Conservation (phyloP, 2,888 invertebrate genomes). For the Yponomeuta malinellus region DNA sequence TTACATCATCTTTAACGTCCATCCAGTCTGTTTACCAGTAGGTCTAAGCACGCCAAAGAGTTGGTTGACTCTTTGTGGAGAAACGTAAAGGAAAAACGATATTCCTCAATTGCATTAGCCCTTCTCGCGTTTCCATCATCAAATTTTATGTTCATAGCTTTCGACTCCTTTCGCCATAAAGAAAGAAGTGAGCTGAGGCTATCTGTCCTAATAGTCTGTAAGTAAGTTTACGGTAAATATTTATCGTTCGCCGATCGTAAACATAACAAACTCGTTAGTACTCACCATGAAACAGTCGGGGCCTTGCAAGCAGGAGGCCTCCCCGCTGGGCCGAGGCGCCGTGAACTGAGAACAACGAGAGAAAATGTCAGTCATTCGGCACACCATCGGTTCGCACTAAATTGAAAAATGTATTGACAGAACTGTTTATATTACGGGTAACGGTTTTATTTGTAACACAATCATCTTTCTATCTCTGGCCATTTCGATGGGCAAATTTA, state of each 20-base stretch:
- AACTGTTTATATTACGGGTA: background rate
- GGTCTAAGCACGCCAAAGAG: background rate
- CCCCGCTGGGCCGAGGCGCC: constrained; percentile 77
- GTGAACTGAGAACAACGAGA: constrained; percentile 78
- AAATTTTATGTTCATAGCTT: constrained; percentile 20
- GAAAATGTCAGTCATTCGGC: constrained; percentile 38
- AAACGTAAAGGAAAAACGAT: background rate
- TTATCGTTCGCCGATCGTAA: constrained; percentile 23
- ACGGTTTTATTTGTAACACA: background rate
- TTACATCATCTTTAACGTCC: constrained; percentile 14
- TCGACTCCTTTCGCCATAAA: constrained; percentile 28
- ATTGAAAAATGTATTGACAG: constrained; percentile 6
- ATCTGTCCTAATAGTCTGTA: constrained; percentile 19
- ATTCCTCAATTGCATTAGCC: background rate
- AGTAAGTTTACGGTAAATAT: constrained; percentile 26
- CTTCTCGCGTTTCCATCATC: constrained; percentile 2
- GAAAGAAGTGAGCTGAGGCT: constrained; percentile 21
- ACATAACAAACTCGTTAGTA: constrained; percentile 30
- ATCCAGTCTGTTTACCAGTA: constrained; percentile 10
- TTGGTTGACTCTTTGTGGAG: background rate
- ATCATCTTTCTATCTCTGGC: background rate
- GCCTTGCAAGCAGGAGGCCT: constrained; percentile 81
- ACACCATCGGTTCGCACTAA: constrained; percentile 2
- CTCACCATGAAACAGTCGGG: constrained; percentile 84
- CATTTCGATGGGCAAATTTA: background rate